A percentile compares a stretch with the other conserved stretches of the same genome.
Evolutionary conservation across 2,888 invertebrate species (phyloP).

Genomic region (Nymphalis c-album): DNA sequence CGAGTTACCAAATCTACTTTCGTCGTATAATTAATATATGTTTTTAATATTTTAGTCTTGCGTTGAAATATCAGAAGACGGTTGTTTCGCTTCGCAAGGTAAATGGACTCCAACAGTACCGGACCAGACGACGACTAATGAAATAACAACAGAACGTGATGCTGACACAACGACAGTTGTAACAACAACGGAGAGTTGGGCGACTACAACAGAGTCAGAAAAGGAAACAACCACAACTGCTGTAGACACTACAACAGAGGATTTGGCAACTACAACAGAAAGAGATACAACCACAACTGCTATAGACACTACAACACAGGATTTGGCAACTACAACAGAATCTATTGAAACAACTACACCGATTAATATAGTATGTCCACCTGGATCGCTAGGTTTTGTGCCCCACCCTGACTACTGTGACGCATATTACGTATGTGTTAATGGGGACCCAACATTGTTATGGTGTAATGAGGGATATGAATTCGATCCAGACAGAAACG

Average conservation of each 20-base stretch:
- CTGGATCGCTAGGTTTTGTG: slow-evolving; percentile 37
- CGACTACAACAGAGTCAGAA: too few relatives aligned
- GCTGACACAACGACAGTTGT: too few relatives aligned
- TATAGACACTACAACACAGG: too few relatives aligned
- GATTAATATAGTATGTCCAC: slow-evolving; percentile 32
- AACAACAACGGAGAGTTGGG: too few relatives aligned
- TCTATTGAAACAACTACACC: background rate
- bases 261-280: too few relatives aligned
- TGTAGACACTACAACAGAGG: too few relatives aligned
- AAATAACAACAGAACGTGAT: too few relatives aligned
- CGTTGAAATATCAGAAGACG: slow-evolving; percentile 29
- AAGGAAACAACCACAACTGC: too few relatives aligned
- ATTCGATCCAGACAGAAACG: slow-evolving; percentile 28
- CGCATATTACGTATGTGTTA: slow-evolving; percentile 40
- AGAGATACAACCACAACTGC: too few relatives aligned
- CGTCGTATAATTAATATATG: background rate
- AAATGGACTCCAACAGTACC: slow-evolving; percentile 14
- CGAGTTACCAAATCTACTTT: too few relatives aligned
- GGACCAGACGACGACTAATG: too few relatives aligned
- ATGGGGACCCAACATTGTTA: slow-evolving; percentile 36
- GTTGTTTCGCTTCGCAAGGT: slow-evolving; percentile 28
- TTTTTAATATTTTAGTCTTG: slow-evolving; percentile 16
- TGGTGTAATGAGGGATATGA: slow-evolving; percentile 40
- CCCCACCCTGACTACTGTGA: slow-evolving; percentile 40
- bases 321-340: too few relatives aligned